phyloP scores from a whole-genome alignment of 2,797 vertebrate species.

The Urocyon cinereoargenteus region DNA sequence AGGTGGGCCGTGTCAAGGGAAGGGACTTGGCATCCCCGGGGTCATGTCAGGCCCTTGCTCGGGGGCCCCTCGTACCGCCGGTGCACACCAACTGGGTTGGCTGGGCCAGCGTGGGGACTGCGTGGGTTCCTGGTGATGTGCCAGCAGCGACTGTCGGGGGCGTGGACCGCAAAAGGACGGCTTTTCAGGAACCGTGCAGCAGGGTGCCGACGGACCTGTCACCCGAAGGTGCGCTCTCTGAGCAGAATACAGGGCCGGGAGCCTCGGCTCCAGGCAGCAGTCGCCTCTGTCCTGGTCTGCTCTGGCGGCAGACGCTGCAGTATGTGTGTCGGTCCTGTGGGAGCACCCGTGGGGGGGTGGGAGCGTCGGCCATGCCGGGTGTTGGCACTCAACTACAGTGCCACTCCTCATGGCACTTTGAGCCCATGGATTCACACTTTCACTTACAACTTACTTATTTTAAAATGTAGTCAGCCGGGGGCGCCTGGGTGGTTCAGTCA shows the following conservation, averaged over 20 bases:
- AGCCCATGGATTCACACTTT: background rate
- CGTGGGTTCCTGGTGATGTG: background rate
- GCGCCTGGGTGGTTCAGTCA: background rate
- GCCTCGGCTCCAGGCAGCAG: background rate
- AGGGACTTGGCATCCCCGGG: background rate
- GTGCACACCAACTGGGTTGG: background rate
- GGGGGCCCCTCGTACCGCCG: background rate
- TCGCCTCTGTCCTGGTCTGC: background rate
- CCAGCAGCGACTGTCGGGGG: background rate
- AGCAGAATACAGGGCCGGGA: background rate
- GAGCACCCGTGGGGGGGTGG: accelerated
- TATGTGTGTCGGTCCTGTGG: background rate
- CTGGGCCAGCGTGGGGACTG: accelerated
- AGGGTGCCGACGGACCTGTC: background rate
- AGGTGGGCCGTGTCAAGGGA: background rate
- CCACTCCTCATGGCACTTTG: background rate
- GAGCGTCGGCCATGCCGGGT: background rate
- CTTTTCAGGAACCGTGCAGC: background rate
- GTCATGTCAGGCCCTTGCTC: background rate
- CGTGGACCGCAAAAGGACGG: background rate
- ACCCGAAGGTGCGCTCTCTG: background rate
- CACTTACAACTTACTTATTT: background rate
- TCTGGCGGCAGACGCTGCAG: background rate
- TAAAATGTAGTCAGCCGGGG: background rate
- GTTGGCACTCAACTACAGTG: background rate